Conservation (phyloP, 2,888 invertebrate species). For the Ephialtes manifestator region DNA sequence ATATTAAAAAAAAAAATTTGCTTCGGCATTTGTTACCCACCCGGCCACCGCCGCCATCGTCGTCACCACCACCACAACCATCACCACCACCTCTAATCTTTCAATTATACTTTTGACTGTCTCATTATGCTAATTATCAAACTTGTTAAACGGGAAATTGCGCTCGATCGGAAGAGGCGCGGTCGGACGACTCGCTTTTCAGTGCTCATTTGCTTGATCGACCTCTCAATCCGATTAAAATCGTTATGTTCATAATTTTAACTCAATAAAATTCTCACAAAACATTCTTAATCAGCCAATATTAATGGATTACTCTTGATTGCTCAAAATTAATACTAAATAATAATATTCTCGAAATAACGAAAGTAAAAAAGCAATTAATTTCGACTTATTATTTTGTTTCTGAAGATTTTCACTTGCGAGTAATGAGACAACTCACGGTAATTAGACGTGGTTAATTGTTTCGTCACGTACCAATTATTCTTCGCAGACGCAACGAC, state of each 20-base stretch:
- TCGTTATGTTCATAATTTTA: not conserved
- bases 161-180: not conserved
- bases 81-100: too few relatives aligned
- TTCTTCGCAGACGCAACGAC: conserved; percentile 5
- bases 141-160: not conserved
- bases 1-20: not conserved
- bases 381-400: not conserved
- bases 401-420: not conserved
- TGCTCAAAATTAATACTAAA: not conserved
- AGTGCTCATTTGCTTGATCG: conserved; percentile 1
- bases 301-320: not conserved
- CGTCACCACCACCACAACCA: too few relatives aligned
- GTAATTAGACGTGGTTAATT: not conserved
- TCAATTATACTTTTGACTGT: not conserved
- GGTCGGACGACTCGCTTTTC: conserved; percentile 2
- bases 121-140: not conserved
- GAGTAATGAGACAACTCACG: not conserved
- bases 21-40: too few relatives aligned
- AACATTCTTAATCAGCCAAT: not conserved
- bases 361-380: not conserved
- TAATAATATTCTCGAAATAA: not conserved
- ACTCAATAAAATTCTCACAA: not conserved
- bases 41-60: too few relatives aligned
- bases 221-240: not conserved
- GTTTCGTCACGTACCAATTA: conserved; percentile 5